These are phyloP conservation scores for Eriosoma lanigerum DNA, from an alignment of 1,140 invertebrate genomes.

Conservation along the genomic window DNA sequence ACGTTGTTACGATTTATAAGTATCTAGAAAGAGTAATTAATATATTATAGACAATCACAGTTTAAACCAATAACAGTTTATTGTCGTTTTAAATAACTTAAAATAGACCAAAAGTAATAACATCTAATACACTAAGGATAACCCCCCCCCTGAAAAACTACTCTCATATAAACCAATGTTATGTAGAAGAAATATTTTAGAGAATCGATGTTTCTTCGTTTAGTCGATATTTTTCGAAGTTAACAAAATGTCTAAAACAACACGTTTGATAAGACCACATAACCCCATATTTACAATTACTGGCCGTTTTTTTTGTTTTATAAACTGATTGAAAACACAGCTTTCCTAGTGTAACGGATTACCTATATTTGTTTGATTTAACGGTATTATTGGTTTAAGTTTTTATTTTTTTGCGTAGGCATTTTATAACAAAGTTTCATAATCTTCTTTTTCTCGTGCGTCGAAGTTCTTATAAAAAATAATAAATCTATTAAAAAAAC, in stretches of 20 bases:
- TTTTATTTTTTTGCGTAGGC: background rate
- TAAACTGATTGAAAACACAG: background rate
- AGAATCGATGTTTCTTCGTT: background rate
- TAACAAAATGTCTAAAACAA: too few species aligned
- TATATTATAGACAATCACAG: too few species aligned
- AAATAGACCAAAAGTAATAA: too few species aligned
- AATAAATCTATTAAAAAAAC: conserved; percentile 21
- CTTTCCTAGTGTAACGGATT: background rate
- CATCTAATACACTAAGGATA: too few species aligned
- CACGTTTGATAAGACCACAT: too few species aligned
- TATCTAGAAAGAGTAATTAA: too few species aligned
- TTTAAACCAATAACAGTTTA: too few species aligned
- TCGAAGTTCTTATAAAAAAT: background rate
- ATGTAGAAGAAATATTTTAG: too few species aligned
- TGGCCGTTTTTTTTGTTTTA: background rate
- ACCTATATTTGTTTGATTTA: background rate
- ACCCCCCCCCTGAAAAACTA: too few species aligned
- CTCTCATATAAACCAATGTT: too few species aligned
- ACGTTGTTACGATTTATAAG: too few species aligned
- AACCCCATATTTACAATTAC: background rate
- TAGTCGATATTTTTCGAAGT: background rate
- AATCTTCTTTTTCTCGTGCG: background rate
- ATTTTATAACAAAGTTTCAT: background rate
- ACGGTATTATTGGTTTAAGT: background rate
- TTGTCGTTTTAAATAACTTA: too few species aligned